Evolutionary conservation across 2,113 vertebrate species (phyloP).

Genomic region (Dasyprocta punctata): DNA sequence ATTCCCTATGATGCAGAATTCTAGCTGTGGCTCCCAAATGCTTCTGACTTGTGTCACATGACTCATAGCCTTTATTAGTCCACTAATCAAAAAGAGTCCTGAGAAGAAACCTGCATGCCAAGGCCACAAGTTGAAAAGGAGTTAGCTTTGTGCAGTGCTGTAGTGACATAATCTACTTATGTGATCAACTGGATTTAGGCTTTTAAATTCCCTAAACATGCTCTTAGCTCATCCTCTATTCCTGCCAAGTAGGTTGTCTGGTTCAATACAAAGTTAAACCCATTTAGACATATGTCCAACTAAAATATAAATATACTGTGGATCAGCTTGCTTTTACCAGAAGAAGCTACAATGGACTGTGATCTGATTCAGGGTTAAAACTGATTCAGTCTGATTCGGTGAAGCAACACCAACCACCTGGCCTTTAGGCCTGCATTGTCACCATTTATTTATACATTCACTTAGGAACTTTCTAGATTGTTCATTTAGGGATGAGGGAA

Average conservation of each 20-base stretch:
- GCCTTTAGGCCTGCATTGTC: neutral
- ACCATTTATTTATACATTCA: neutral
- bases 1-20: neutral
- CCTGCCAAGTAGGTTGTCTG: neutral
- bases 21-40: neutral
- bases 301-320: neutral
- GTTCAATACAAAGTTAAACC: neutral
- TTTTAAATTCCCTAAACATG: neutral
- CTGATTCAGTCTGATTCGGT: neutral
- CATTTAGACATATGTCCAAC: neutral
- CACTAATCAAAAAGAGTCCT: neutral
- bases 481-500: neutral
- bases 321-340: neutral
- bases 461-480: neutral
- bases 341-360: neutral
- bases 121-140: neutral
- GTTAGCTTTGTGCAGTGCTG: neutral
- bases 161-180: neutral
- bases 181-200: neutral
- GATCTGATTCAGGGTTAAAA: neutral
- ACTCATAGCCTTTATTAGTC: neutral
- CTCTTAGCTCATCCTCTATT: neutral
- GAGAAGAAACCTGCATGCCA: neutral
- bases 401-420: neutral
- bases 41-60: neutral